These are phyloP conservation scores for Xenus cinereus DNA, from an alignment of 2,113 vertebrate genomes.

Conservation along the genomic window DNA sequence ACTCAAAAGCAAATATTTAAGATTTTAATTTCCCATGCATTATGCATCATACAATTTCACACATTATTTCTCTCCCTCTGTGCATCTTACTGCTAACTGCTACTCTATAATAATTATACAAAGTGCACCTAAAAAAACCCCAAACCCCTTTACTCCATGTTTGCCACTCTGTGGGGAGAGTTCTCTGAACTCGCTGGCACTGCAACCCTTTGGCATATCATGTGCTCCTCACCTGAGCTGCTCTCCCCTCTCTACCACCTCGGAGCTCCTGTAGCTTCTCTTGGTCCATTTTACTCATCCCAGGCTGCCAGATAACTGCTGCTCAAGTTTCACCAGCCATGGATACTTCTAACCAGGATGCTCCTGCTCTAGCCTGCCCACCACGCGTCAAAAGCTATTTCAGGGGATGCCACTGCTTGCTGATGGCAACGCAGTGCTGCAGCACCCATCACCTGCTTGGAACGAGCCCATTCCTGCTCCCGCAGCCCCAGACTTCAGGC, in stretches of 20 bases:
- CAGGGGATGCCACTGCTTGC: background rate
- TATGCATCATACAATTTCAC: background rate
- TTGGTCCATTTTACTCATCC: background rate
- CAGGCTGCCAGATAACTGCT: background rate
- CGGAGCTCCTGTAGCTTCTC: background rate
- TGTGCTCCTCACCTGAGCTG: background rate
- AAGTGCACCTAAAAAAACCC: background rate
- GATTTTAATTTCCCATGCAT: background rate
- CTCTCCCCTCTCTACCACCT: background rate
- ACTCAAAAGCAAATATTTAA: background rate
- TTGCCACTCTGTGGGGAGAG: accelerated
- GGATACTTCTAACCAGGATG: background rate
- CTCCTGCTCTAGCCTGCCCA: background rate
- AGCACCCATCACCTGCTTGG: accelerated
- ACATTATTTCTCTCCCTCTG: background rate
- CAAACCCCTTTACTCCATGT: background rate
- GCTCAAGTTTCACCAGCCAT: background rate
- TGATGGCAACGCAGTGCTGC: accelerated
- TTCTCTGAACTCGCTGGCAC: background rate
- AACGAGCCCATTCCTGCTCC: background rate
- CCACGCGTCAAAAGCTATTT: accelerated
- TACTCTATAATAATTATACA: background rate
- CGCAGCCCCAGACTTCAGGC: background rate
- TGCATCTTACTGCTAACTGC: background rate
- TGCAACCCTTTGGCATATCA: background rate